Base-by-base conservation (phyloP, 2,113 vertebrate species). In the Climacteris rufus region DNA sequence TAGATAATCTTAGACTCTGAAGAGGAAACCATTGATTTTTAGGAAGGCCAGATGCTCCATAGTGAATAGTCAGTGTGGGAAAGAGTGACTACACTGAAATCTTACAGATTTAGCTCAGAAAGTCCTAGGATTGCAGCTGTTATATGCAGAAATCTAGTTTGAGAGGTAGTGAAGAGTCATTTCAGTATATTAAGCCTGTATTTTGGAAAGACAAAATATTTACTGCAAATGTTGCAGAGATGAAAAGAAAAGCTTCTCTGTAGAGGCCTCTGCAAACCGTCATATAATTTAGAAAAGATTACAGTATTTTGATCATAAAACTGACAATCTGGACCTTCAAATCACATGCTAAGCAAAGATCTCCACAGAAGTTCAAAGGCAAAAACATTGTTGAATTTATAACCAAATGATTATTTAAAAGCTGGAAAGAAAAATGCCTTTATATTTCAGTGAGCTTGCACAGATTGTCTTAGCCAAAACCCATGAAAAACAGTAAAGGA, bases 301-400 rank as follows among this genome's bases (percentile, higher is more conserved):
- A 63, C 42, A 80, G 22, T 83, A 54, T 91, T 94, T 94, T 93
- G 82, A 54, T 90, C 27, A 75, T 81, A 88, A 93, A 92, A 74
- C 71, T 83, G 56, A 57, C 72, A 59, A 21, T 76, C 27, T 70
- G 35, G 39, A 65, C 47, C 47, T 89, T 87, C 33, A 93, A 93
- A 66, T 59, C 1, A 1, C 50, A 23, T 18, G 6, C 21, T 77
- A 89, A 88, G 60, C 47, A 59, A 91, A 85, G 70, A 80, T 37
- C 9, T 45, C 50, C 27, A 65, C 33, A 20, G 47, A 94, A 83
- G 17, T 85, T 90, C 47, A 92, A 88, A 92, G 59, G 47, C 53
- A 70, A 37, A 94, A 86, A 8, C 23, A 24, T 44, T 17, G 6
- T 61, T 95, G 5, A 8, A 31, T 83, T 88, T 88, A 28, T 66